Evolutionary conservation across 2,888 invertebrate genomes (phyloP).

Genomic region (Cheilosia vulpina): DNA sequence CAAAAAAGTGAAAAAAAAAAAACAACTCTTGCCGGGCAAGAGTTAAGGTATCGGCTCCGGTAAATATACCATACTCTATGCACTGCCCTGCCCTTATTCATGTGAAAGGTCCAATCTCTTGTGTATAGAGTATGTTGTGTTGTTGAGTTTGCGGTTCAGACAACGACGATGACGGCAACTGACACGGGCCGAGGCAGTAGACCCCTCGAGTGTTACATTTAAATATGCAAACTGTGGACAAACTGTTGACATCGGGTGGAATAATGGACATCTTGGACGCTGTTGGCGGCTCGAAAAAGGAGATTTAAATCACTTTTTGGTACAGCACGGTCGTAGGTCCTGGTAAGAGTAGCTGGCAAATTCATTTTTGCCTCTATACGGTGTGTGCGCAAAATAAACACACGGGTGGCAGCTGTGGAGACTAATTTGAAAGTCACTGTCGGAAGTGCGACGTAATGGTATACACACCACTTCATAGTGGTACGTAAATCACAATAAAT

Average conservation of each 20-base stretch:
- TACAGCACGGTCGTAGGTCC: conserved; percentile 7
- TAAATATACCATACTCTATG: conserved; percentile 50
- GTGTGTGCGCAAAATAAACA: not conserved
- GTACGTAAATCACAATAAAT: not conserved
- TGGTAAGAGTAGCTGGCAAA: not conserved
- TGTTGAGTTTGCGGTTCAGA: conserved; percentile 67
- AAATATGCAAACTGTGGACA: conserved; percentile 75
- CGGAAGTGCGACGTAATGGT: not conserved
- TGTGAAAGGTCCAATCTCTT: conserved; percentile 56
- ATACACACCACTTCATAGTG: no score
- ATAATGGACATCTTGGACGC: conserved; percentile 69
- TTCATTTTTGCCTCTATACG: not conserved
- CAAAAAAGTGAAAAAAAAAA: conserved; percentile 20
- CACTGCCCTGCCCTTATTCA: conserved; percentile 45
- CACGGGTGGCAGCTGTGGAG: not conserved
- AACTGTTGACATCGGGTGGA: conserved; percentile 74
- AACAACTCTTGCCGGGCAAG: conserved; percentile 19
- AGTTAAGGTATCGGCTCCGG: conserved; percentile 57
- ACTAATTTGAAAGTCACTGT: not conserved
- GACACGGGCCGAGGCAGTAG: conserved; percentile 53
- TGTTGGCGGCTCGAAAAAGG: conserved; percentile 55
- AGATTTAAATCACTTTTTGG: conserved; percentile 58
- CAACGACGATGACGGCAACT: conserved; percentile 25
- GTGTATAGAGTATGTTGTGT: conserved; percentile 37
- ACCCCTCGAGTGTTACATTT: conserved; percentile 72